Conservation (phyloP, 2,797 vertebrate genomes). For the Molossus molossus region DNA sequence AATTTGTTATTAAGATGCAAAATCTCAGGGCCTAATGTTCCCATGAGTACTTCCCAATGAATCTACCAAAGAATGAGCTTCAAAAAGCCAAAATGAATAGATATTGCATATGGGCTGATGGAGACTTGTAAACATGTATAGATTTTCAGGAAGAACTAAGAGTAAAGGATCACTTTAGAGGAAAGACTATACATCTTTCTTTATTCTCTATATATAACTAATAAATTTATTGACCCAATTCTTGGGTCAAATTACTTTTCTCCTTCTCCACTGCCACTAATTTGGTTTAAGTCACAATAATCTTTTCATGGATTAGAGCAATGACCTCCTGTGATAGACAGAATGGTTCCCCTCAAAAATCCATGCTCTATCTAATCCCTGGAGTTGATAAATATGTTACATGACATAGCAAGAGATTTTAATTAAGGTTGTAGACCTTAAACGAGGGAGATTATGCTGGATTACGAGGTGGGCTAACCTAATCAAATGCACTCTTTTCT, state of each 20-base stretch:
- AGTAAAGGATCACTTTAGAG: background rate
- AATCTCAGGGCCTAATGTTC: background rate
- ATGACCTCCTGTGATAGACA: background rate
- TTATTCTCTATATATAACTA: background rate
- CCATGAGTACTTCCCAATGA: background rate
- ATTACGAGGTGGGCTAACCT: background rate
- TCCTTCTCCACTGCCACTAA: background rate
- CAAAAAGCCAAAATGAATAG: background rate
- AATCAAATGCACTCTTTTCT: background rate
- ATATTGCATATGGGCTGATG: background rate
- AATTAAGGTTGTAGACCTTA: background rate
- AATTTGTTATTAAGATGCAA: background rate
- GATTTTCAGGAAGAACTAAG: background rate
- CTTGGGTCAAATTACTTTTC: background rate
- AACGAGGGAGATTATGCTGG: background rate
- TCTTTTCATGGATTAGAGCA: background rate
- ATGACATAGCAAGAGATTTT: background rate
- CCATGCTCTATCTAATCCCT: background rate
- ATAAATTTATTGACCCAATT: background rate
- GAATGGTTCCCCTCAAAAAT: background rate
- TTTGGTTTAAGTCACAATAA: background rate
- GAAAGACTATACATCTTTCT: background rate
- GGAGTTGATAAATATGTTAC: background rate
- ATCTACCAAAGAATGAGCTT: background rate
- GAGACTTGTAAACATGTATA: background rate